Evolutionary conservation across 2,797 vertebrate genomes (phyloP).

Genomic region (Thaleichthys pacificus): DNA sequence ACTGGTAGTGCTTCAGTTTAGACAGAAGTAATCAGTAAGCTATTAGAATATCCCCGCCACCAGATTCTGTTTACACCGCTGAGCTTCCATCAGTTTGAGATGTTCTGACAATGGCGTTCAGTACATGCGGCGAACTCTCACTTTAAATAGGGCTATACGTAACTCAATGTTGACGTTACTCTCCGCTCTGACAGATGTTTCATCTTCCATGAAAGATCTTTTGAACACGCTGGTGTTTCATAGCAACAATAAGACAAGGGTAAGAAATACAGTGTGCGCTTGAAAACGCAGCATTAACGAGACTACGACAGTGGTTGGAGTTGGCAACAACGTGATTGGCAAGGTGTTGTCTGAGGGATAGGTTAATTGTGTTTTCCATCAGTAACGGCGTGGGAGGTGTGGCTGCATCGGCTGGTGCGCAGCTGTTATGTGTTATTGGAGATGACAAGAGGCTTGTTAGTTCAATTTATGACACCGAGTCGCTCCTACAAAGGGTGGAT

Average conservation of each 20-base stretch:
- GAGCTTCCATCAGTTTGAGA: slow-evolving; percentile 31
- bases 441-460: slow-evolving; percentile 58
- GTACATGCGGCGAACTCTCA: background rate
- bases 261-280: background rate
- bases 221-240: background rate
- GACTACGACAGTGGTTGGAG: background rate
- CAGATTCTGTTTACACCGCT: slow-evolving; percentile 11
- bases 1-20: no score
- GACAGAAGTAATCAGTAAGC: no score
- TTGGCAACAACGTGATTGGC: slow-evolving; percentile 40
- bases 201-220: slow-evolving; percentile 41
- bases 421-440: slow-evolving; percentile 55
- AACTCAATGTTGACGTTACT: slow-evolving; percentile 26
- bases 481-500: slow-evolving; percentile 1
- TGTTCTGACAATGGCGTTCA: background rate
- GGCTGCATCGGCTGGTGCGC: slow-evolving; percentile 14
- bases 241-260: background rate
- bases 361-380: slow-evolving; percentile 44
- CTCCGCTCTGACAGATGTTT: slow-evolving; percentile 40
- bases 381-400: slow-evolving; percentile 20
- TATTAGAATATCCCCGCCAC: background rate
- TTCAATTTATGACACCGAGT: slow-evolving; percentile 52
- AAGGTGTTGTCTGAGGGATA: slow-evolving; percentile 22
- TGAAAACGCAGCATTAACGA: slow-evolving; percentile 23
- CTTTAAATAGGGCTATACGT: background rate